Evolutionary conservation across 2,888 invertebrate genomes (phyloP).

Genomic region (Calliscelio sp.): DNA sequence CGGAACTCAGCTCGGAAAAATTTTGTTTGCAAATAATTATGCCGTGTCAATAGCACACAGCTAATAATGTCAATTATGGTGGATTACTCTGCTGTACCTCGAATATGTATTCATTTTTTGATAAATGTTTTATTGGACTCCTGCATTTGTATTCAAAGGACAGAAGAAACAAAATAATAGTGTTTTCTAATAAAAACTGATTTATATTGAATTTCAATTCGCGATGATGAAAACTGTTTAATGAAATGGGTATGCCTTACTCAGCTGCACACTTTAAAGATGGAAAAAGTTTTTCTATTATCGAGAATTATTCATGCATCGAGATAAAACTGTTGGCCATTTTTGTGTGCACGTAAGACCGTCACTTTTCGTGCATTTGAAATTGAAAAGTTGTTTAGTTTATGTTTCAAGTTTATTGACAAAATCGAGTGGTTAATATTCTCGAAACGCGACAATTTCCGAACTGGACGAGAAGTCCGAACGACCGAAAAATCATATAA

Average conservation of each 20-base stretch:
- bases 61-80: slow-evolving; percentile 4
- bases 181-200: slow-evolving; percentile 3
- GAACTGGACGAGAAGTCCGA: slow-evolving; percentile 13
- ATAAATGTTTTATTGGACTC: background rate
- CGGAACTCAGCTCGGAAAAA: background rate
- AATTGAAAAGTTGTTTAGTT: slow-evolving; percentile 50
- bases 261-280: background rate
- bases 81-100: background rate
- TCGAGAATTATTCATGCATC: slow-evolving; percentile 45
- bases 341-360: background rate
- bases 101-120: background rate
- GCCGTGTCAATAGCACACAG: background rate
- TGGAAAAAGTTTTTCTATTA: slow-evolving; percentile 44
- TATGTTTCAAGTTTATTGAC: slow-evolving; percentile 45
- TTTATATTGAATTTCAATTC: slow-evolving; percentile 20
- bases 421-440: slow-evolving; percentile 55
- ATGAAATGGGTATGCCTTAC: slow-evolving; percentile 48
- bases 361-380: slow-evolving; percentile 28
- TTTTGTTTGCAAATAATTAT: slow-evolving; percentile 23
- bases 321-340: slow-evolving; percentile 38
- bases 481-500: slow-evolving; percentile 26
- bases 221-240: slow-evolving; percentile 5
- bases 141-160: too few species aligned
- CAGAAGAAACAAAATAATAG: background rate
- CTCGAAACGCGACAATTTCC: background rate